A percentile compares a stretch with the other conserved stretches of the same genome.
Evolutionary conservation across 2,113 vertebrate species (phyloP).

Genomic region (Lampris incognitus): DNA sequence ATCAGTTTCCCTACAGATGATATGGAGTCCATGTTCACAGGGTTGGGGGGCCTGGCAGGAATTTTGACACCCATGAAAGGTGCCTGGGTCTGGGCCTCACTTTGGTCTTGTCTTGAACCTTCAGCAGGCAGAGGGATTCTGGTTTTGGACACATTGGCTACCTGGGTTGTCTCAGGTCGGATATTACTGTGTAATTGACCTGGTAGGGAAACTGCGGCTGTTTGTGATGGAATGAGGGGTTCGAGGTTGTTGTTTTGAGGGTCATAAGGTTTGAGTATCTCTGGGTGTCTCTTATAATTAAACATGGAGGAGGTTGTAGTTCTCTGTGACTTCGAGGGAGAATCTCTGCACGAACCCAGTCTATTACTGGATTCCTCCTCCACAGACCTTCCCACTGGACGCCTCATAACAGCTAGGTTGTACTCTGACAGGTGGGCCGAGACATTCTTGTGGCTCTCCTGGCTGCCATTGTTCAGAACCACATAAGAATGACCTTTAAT

Average conservation of each 20-base stretch:
- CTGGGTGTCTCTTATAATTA: conserved; percentile 90
- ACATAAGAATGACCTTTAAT: conserved; percentile 93
- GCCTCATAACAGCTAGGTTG: conserved; percentile 58
- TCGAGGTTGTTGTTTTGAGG: conserved; percentile 83
- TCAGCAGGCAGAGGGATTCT: conserved; percentile 73
- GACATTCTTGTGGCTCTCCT: conserved; percentile 70
- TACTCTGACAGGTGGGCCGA: conserved; percentile 73
- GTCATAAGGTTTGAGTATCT: conserved; percentile 89
- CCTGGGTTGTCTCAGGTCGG: conserved; percentile 56
- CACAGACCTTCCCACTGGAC: conserved; percentile 20
- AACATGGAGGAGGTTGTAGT: conserved; percentile 72
- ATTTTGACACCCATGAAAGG: conserved; percentile 27
- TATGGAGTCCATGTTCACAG: conserved; percentile 87
- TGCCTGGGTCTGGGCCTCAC: conserved; percentile 21
- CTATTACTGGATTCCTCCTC: conserved; percentile 37
- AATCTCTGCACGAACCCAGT: conserved; percentile 50
- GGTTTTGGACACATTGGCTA: conserved; percentile 68
- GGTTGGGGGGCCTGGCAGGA: conserved; percentile 46
- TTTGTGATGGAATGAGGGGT: conserved; percentile 53
- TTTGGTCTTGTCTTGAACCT: conserved; percentile 61
- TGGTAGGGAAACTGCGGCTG: conserved; percentile 46
- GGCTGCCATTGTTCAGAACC: conserved; percentile 89
- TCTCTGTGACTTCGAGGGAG: conserved; percentile 57
- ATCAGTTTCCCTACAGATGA: conserved; percentile 90
- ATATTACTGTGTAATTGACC: conserved; percentile 59